Evolutionary conservation across 2,113 vertebrate genomes (phyloP).

Genomic region (Chauna torquata): DNA sequence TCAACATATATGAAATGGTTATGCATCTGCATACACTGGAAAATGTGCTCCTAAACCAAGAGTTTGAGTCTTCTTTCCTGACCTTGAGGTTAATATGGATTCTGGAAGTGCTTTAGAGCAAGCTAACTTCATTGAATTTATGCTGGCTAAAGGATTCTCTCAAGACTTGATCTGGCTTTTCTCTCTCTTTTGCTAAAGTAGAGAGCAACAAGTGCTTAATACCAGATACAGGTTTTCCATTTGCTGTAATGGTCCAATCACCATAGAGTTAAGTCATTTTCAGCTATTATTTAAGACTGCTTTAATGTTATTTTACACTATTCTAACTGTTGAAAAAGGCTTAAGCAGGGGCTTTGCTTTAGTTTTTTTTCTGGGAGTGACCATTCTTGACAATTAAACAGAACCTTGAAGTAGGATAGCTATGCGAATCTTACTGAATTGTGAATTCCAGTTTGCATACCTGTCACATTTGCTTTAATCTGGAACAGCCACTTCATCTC

Average conservation of each 20-base stretch:
- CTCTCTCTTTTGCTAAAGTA: neutral
- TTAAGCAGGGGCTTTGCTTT: neutral
- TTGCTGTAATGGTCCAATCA: neutral
- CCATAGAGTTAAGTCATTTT: neutral
- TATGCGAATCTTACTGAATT: neutral
- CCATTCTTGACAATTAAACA: neutral
- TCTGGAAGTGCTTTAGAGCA: neutral
- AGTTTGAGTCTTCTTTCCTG: neutral
- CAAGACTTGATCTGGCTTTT: neutral
- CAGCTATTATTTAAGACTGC: neutral
- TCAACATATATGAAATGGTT: neutral
- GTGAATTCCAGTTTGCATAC: slow-evolving; percentile 10
- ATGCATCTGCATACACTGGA: neutral
- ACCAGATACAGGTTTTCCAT: neutral
- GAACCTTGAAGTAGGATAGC: neutral
- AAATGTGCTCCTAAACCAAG: neutral
- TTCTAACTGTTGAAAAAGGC: neutral
- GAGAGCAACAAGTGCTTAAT: neutral
- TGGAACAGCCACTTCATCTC: slow-evolving; percentile 15
- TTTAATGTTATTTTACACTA: neutral
- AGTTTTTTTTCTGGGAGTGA: slow-evolving; percentile 17
- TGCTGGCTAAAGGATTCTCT: neutral
- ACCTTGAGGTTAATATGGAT: neutral
- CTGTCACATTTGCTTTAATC: slow-evolving; percentile 36
- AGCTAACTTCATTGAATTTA: neutral